phyloP scores from a whole-genome alignment of 2,113 vertebrate genomes.

The Bufo gargarizans region DNA sequence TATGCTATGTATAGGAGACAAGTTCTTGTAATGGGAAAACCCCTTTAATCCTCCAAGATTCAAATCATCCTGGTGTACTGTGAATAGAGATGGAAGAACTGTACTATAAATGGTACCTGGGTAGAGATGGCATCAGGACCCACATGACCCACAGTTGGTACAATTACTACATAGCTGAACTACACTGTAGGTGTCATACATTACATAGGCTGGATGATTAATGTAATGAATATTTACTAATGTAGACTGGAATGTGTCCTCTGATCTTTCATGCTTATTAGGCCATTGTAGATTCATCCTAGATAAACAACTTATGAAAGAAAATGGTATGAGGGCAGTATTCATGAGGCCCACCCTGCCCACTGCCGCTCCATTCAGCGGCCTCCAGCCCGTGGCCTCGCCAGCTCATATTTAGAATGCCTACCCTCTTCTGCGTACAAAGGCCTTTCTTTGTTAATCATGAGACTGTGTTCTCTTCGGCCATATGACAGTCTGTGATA shows the following conservation, averaged over 20 bases:
- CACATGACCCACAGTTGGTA: not conserved
- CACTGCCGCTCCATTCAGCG: slow-evolving; percentile 37
- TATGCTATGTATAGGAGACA: no score
- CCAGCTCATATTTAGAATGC: slow-evolving; percentile 52
- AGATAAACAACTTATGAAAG: slow-evolving; percentile 49
- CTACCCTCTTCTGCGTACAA: slow-evolving; percentile 23
- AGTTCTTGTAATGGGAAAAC: no score
- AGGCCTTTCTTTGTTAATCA: slow-evolving; percentile 56
- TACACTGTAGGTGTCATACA: not conserved
- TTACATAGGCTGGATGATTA: not conserved
- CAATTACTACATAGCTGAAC: not conserved
- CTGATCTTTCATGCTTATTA: slow-evolving; percentile 20
- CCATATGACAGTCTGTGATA: slow-evolving; percentile 45
- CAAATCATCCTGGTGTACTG: no score
- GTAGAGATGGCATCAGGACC: no score
- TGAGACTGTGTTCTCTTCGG: slow-evolving; percentile 29
- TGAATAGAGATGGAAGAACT: no score
- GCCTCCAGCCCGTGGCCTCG: slow-evolving; percentile 50
- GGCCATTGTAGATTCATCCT: slow-evolving; percentile 27
- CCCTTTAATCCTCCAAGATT: no score
- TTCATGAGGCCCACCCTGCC: slow-evolving; percentile 12
- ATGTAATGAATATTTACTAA: not conserved
- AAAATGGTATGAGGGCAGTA: slow-evolving; percentile 42
- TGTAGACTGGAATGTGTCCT: not conserved
- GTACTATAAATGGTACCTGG: no score